Percentiles rank a stretch among this genome's conserved stretches.
Evolutionary conservation across 1,140 invertebrate genomes (phyloP).

Genomic region (Andricus grossulariae): DNA sequence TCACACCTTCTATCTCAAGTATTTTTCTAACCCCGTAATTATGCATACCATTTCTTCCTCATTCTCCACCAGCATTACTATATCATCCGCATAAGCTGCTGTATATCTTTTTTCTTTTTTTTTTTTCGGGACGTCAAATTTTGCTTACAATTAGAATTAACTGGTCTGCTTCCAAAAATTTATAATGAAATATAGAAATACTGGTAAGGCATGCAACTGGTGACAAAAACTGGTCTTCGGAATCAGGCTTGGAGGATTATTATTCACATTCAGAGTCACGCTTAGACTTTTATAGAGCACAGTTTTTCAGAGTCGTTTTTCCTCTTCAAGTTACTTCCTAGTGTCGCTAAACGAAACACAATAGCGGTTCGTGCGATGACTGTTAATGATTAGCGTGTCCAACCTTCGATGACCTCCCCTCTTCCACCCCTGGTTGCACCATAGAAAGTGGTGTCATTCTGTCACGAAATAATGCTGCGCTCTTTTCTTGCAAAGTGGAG

Average conservation of each 20-base stretch:
- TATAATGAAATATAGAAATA: no score
- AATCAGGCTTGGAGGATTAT: background rate
- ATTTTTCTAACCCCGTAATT: no score
- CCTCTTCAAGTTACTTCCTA: conserved; percentile 37
- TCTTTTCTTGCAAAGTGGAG: background rate
- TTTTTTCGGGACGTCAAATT: no score
- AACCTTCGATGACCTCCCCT: conserved; percentile 20
- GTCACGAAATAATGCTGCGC: conserved; percentile 17
- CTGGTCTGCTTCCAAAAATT: no score
- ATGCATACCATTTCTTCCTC: no score
- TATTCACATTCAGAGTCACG: conserved; percentile 10
- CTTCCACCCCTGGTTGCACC: background rate
- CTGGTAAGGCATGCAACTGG: no score
- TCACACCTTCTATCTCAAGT: no score
- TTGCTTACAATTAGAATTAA: no score
- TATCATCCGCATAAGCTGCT: no score
- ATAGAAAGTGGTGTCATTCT: conserved; percentile 31
- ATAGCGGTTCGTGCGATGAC: conserved; percentile 48
- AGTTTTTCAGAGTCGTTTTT: background rate
- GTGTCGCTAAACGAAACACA: conserved; percentile 35
- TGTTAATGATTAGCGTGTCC: conserved; percentile 53
- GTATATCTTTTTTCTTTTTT: no score
- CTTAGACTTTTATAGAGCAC: background rate
- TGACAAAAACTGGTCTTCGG: no score
- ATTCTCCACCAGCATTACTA: no score